Percentiles rank a stretch among this genome's conserved stretches.
These are phyloP conservation scores for Sarcophaga caerulescens DNA, from an alignment of 2,888 invertebrate species.

Conservation along the genomic window DNA sequence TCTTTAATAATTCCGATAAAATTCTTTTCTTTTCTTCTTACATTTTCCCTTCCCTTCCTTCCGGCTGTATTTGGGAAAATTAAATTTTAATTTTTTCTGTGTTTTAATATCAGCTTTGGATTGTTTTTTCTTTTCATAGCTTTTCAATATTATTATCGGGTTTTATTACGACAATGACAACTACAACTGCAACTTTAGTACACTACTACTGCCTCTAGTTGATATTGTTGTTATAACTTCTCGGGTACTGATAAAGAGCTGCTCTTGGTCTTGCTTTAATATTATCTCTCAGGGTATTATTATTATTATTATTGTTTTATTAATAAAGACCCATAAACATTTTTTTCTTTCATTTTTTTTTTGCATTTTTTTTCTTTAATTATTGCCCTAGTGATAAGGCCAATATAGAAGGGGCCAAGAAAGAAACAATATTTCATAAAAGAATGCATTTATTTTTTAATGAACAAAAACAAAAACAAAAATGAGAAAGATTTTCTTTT, in stretches of 20 bases:
- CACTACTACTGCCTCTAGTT: neutral
- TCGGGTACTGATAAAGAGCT: constrained; percentile 52
- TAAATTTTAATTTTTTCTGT: too few relatives aligned
- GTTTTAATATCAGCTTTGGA: too few relatives aligned
- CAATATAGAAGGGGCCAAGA: neutral
- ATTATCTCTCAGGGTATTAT: constrained; percentile 55
- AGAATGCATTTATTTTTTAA: too few relatives aligned
- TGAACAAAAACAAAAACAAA: too few relatives aligned
- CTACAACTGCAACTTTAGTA: neutral
- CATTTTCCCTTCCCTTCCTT: too few relatives aligned
- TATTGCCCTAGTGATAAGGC: constrained; percentile 15
- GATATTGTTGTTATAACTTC: constrained; percentile 1
- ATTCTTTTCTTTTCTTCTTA: too few relatives aligned
- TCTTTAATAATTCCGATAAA: too few relatives aligned
- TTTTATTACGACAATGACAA: too few relatives aligned
- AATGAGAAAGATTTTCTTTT: too few relatives aligned
- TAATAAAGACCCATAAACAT: constrained; percentile 20
- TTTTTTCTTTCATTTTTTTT: constrained; percentile 35
- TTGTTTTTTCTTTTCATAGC: neutral
- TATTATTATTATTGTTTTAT: constrained; percentile 34
- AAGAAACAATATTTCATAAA: neutral
- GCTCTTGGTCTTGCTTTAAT: constrained; percentile 62
- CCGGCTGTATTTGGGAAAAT: too few relatives aligned
- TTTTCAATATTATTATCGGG: too few relatives aligned
- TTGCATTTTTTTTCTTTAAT: constrained; percentile 43